Evolutionary conservation across 2,113 vertebrate species (phyloP), one percentile per base, ranked within the genome.

Genomic region (Triplophysa tibetana): DNA sequence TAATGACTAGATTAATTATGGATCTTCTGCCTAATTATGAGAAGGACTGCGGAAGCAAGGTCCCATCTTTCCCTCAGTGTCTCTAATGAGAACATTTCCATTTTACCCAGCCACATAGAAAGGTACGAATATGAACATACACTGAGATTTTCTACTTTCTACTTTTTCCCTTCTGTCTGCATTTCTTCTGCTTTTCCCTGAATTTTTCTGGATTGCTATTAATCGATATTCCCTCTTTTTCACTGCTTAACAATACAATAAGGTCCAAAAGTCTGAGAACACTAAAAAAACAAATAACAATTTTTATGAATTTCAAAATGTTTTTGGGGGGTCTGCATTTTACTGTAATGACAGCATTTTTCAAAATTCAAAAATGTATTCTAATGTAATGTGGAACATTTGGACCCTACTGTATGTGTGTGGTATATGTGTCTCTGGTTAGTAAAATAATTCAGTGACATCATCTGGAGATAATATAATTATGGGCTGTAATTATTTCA

Each of bases 1-100:
- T 88, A 90, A 90, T 88, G 81, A 61, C 72, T 63, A 78, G 85
- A 87, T 89, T 89, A 90, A 89, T 89, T 88, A 89, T 89, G 86
- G 85, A 87, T 88, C 76, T 80, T 85, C 79, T 54, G 78, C 78
- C 83, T 85, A 88, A 89, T 90, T 90, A 90, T 84, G 78, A 86
- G 84, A 84, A 84, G 75, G 78, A 81, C 83, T 79, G 77, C 81
- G 75, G 80, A 88, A 88, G 90, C 84, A 86, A 89, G 89, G 85
- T 86, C 83, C 81, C 73, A 86, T 83, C 83, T 80, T 77, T 79
- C 81, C 84, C 83, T 79, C 78, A 63, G 6, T 24, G 82, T 84
- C 86, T 82, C 80, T 86, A 89, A 89, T 88, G 84, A 88, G 82
- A 19, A 1, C 16, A 84, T 91, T 89, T 85, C 19, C 75, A 68